Evolutionary conservation across 2,113 vertebrate genomes (phyloP).

Genomic region (Callorhinus ursinus): DNA sequence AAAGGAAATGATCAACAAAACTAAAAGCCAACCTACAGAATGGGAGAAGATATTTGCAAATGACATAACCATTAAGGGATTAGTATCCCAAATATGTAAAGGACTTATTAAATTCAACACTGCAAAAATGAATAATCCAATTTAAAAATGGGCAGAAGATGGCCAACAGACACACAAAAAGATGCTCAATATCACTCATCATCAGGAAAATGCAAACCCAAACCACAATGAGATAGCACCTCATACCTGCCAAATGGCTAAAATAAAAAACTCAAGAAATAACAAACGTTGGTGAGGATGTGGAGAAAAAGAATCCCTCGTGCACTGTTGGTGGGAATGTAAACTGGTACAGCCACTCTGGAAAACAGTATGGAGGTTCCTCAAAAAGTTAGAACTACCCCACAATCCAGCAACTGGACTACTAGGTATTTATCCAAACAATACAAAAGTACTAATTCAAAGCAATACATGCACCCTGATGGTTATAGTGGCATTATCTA

Average conservation of each 20-base stretch:
- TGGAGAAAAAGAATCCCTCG: background rate
- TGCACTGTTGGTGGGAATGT: background rate
- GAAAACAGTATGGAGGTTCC: background rate
- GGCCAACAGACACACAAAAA: background rate
- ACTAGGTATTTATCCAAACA: background rate
- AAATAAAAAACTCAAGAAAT: background rate
- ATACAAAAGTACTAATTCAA: background rate
- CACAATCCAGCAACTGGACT: background rate
- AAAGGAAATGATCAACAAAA: background rate
- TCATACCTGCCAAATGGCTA: background rate
- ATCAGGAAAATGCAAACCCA: background rate
- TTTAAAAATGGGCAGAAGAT: background rate
- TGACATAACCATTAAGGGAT: background rate
- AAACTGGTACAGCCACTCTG: background rate
- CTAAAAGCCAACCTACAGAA: background rate
- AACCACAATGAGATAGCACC: background rate
- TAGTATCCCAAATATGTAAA: background rate
- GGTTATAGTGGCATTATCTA: background rate
- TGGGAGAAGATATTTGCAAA: background rate
- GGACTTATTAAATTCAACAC: background rate
- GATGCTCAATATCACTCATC: background rate
- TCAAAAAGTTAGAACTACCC: background rate
- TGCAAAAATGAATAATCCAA: background rate
- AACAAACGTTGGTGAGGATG: background rate
- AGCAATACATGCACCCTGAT: background rate